Base-by-base conservation (phyloP, 2,888 invertebrate species). In the Panzeria rudis region DNA sequence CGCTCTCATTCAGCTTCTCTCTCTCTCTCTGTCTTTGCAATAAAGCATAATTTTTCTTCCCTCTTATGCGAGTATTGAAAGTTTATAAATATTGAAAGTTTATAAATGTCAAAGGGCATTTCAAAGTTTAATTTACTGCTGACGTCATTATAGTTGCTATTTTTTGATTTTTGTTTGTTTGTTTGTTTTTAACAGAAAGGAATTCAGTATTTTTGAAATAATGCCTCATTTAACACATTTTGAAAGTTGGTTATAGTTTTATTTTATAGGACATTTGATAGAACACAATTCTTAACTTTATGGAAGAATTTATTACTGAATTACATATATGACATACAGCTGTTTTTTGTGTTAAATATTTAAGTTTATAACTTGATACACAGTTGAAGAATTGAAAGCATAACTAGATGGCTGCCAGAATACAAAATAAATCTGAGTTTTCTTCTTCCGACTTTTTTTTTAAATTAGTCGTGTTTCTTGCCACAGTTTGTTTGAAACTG, bases 31-130 rank as follows among this genome's bases (percentile, higher is more conserved):
- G 6, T 29, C n/a, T 15, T 3, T 23, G 1, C 9, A 4, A 20
- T 17, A 13, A 56, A 38, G 44, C 35, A 13, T 68, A n/a, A 17
- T 25, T 75, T 20, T 52, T 50, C 0, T 50, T 15, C 15, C 38
- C 6, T 20, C 25, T 69, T 38, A 13, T 20, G 25, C 50, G 13
- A 11, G 3, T 50, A 25, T 38, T 4, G 1, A 29, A n/a, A n/a
- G n/a, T n/a, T n/a, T n/a, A 3, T 41, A 1, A 20, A 20, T 38
- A 41, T 44, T 41, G 17, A 61, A 59, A 69, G 35, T 69, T 77
- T 68, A 72, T 72, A 38, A 80, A 80, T 80, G 79, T 72, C 72
- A 72, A 80, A 72, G 64, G 64, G 25, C 44, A 64, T 62, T 71
- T 68, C 9, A 20, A 11, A 62, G 59, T 47, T 50, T 61, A 29